These are phyloP conservation scores for Pogonomyrmex barbatus DNA, from an alignment of 1,140 invertebrate genomes.

Conservation along the genomic window DNA sequence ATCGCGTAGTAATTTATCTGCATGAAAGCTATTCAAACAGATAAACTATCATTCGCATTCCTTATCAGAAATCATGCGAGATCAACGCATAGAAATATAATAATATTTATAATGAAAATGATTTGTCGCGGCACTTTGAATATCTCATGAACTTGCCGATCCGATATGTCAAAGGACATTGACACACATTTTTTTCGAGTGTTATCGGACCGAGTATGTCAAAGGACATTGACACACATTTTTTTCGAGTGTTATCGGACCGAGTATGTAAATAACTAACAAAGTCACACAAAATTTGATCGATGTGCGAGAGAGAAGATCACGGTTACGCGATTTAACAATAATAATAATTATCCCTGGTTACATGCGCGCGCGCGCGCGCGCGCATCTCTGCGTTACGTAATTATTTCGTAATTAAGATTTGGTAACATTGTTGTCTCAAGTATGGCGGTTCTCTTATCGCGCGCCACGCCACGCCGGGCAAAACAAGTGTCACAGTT, in stretches of 20 bases:
- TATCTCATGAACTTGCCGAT: not conserved
- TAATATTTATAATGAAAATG: not conserved
- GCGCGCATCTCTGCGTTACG: constrained; percentile 52
- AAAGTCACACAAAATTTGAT: not conserved
- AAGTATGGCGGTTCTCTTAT: constrained; percentile 57
- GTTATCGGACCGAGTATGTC: not conserved
- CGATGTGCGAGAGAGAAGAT: not conserved
- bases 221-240: constrained; percentile 26
- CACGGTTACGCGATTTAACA: not conserved
- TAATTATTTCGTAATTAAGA: constrained; percentile 71
- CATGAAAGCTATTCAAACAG: not conserved
- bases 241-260: not conserved
- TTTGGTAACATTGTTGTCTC: constrained; percentile 75
- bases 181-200: not conserved
- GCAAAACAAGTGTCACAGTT: constrained; percentile 62
- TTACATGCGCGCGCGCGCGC: not conserved
- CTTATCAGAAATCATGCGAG: constrained; percentile 16
- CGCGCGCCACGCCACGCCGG: constrained; percentile 5
- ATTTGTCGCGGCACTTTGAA: not conserved
- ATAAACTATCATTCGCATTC: constrained; percentile 8
- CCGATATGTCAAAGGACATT: constrained; percentile 27
- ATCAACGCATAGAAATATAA: not conserved
- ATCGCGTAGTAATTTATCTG: constrained; percentile 24
- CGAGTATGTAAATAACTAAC: not conserved
- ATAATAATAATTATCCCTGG: constrained; percentile 22